phyloP scores from a whole-genome alignment of 2,888 invertebrate species.

The Yponomeuta malinellus region DNA sequence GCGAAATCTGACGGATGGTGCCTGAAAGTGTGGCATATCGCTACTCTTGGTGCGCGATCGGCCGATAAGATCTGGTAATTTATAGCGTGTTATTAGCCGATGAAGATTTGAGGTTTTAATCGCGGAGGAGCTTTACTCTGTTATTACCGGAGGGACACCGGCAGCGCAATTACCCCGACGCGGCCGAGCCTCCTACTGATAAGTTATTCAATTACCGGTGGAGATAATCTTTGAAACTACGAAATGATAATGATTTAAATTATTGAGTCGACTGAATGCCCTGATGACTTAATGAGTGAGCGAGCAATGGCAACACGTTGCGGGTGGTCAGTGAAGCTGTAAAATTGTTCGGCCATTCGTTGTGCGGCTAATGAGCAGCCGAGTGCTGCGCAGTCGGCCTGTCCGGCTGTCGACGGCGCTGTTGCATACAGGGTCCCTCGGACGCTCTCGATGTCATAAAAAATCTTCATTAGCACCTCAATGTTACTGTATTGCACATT shows the following conservation, averaged over 20 bases:
- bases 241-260: not conserved
- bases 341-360: not conserved
- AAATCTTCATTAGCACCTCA: slow-evolving; percentile 8
- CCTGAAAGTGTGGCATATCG: not conserved
- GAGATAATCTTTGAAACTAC: slow-evolving; percentile 6
- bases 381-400: not conserved
- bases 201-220: slow-evolving; percentile 1
- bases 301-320: not conserved
- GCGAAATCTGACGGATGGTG: not conserved
- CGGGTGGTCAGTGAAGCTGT: slow-evolving; percentile 1
- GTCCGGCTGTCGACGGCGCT: not conserved
- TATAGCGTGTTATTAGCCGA: slow-evolving; percentile 12
- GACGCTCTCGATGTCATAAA: not conserved
- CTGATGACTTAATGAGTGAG: slow-evolving; percentile 1
- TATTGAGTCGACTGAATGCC: not conserved
- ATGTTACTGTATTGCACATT: not conserved
- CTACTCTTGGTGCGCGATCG: not conserved
- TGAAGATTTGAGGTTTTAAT: slow-evolving; percentile 9
- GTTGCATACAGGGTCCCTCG: not conserved
- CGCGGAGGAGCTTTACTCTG: slow-evolving; percentile 2
- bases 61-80: slow-evolving; percentile 11
- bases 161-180: slow-evolving; percentile 5
- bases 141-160: slow-evolving; percentile 14
- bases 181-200: not conserved
- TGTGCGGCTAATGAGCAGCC: not conserved